Conservation (phyloP, 2,797 vertebrate species). For the Cyclopterus lumpus region DNA sequence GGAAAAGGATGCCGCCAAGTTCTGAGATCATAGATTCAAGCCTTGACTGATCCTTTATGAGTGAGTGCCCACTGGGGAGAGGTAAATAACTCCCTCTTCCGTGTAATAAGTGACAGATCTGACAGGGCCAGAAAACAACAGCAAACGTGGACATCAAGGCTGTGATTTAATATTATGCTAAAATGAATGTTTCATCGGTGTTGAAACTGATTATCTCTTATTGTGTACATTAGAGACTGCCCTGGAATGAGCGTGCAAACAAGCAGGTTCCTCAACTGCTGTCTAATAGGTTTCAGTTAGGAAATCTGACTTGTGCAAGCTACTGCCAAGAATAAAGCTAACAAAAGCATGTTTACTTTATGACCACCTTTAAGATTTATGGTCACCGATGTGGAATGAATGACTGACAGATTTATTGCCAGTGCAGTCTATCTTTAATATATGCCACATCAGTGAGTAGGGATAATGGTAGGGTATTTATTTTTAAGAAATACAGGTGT, state of each 20-base stretch:
- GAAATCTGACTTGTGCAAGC: slow-evolving; percentile 39
- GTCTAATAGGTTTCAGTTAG: slow-evolving; percentile 72
- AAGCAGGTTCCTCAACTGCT: slow-evolving; percentile 33
- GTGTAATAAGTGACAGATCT: slow-evolving; percentile 48
- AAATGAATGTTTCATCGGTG: background rate
- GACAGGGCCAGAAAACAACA: slow-evolving; percentile 30
- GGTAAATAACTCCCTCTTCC: slow-evolving; percentile 35
- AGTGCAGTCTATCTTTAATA: slow-evolving; percentile 45
- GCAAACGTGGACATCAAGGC: slow-evolving; percentile 32
- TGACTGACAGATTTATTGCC: slow-evolving; percentile 62
- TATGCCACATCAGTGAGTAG: slow-evolving; percentile 43
- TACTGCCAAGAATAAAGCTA: slow-evolving; percentile 66
- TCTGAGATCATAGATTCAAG: slow-evolving; percentile 54
- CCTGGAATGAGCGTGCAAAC: slow-evolving; percentile 32
- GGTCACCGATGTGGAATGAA: slow-evolving; percentile 52
- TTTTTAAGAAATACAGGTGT: slow-evolving; percentile 23
- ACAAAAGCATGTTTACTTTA: slow-evolving; percentile 72
- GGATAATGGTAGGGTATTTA: slow-evolving; percentile 16
- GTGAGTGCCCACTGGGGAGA: slow-evolving; percentile 32
- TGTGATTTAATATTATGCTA: slow-evolving; percentile 28
- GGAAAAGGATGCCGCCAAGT: slow-evolving; percentile 32
- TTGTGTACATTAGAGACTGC: slow-evolving; percentile 23
- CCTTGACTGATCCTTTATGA: slow-evolving; percentile 46
- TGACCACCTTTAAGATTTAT: slow-evolving; percentile 68
- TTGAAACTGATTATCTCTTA: slow-evolving; percentile 40